These are phyloP conservation scores for Montifringilla adamsi DNA, from an alignment of 2,113 vertebrate species.

Conservation along the genomic window DNA sequence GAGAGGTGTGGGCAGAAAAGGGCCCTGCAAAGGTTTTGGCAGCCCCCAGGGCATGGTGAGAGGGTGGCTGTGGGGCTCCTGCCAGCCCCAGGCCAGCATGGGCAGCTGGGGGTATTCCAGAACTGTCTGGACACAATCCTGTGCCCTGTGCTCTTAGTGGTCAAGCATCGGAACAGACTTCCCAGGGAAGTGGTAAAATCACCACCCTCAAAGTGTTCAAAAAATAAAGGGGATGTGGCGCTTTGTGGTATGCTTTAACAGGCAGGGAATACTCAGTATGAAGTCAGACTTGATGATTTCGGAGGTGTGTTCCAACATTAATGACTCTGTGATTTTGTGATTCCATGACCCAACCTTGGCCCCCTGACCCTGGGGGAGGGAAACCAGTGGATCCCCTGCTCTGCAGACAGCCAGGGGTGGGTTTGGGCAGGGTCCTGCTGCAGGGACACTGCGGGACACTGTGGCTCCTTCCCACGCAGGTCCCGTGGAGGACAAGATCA, in stretches of 20 bases:
- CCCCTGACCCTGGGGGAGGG: background rate
- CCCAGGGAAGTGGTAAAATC: background rate
- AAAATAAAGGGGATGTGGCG: background rate
- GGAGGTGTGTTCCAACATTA: background rate
- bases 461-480: slow-evolving; percentile 7
- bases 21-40: background rate
- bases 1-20: background rate
- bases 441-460: accelerated
- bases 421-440: background rate
- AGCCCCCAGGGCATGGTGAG: background rate
- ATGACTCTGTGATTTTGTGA: background rate
- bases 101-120: background rate
- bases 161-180: background rate
- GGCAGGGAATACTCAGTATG: background rate
- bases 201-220: background rate
- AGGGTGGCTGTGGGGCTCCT: background rate
- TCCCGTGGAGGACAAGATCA: slow-evolving; percentile 58
- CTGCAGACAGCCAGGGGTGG: background rate
- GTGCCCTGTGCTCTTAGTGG: background rate
- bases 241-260: background rate
- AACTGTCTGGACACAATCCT: background rate
- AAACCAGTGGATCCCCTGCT: no score
- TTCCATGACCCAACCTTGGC: background rate
- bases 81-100: accelerated
- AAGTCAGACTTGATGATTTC: background rate